phyloP scores from a whole-genome alignment of 92 coral and sea anemone species.

The Hydrozoanthus gracilis region DNA sequence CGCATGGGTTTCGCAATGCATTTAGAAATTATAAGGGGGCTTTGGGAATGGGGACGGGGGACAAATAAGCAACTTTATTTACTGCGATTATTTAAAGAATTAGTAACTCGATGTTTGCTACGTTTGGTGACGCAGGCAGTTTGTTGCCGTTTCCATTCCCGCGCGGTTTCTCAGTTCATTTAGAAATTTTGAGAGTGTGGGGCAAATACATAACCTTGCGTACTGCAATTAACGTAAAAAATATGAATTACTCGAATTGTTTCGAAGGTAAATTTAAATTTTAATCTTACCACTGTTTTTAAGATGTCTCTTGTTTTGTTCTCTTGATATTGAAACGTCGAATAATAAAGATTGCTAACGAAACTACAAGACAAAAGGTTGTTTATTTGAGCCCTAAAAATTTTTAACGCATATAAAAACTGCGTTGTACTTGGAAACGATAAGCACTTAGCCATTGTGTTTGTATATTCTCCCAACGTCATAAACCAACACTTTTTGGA shows the following conservation, averaged over 20 bases:
- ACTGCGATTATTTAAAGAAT: neutral
- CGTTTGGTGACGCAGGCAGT: neutral
- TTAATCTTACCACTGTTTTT: neutral
- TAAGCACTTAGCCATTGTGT: neutral
- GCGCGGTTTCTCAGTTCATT: neutral
- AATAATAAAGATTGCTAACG: neutral
- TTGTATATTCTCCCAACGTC: neutral
- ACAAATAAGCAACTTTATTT: neutral
- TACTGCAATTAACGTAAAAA: neutral
- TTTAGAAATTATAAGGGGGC: neutral
- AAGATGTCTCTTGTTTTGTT: neutral
- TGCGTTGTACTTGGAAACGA: neutral
- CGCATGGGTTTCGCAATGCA: neutral
- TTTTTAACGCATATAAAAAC: neutral
- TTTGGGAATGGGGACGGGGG: neutral
- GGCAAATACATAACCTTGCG: neutral
- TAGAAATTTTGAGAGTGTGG: neutral
- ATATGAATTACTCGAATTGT: neutral
- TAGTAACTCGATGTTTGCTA: neutral
- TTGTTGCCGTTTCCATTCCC: neutral
- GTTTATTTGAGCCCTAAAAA: neutral
- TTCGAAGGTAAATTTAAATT: neutral
- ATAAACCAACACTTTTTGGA: neutral
- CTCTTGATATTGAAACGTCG: neutral
- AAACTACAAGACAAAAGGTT: neutral